Conservation (phyloP, 1,140 invertebrate species). For the Procambarus virginalis region DNA sequence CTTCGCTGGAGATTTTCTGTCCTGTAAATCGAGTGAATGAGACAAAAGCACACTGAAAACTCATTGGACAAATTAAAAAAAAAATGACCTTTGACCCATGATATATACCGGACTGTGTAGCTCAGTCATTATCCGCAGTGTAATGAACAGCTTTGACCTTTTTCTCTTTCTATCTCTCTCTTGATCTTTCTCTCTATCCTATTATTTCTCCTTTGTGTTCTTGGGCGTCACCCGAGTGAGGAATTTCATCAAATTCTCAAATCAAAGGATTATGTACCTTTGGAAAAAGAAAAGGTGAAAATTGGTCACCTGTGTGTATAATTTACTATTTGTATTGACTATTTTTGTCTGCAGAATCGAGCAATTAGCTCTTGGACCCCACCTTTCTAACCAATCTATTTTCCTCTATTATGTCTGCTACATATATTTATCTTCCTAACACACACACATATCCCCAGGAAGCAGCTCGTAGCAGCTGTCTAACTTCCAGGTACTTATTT, state of each 20-base stretch:
- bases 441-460: no score
- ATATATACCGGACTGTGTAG: background rate
- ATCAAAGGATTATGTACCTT: background rate
- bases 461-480: no score
- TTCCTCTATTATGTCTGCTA: no score
- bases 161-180: background rate
- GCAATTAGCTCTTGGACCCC: no score
- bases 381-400: no score
- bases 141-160: constrained; percentile 1
- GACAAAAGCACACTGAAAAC: background rate
- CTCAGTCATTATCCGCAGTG: background rate
- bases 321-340: no score
- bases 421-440: no score
- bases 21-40: background rate
- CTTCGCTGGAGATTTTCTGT: no score
- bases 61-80: background rate
- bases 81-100: background rate
- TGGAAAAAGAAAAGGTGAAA: background rate
- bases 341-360: no score
- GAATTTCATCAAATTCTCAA: constrained; percentile 2
- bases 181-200: background rate
- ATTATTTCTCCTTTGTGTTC: background rate
- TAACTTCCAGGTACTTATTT: no score
- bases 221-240: background rate
- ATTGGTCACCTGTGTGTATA: no score